Conservation (phyloP, 2,797 vertebrate genomes). For the Podarcis lilfordi region DNA sequence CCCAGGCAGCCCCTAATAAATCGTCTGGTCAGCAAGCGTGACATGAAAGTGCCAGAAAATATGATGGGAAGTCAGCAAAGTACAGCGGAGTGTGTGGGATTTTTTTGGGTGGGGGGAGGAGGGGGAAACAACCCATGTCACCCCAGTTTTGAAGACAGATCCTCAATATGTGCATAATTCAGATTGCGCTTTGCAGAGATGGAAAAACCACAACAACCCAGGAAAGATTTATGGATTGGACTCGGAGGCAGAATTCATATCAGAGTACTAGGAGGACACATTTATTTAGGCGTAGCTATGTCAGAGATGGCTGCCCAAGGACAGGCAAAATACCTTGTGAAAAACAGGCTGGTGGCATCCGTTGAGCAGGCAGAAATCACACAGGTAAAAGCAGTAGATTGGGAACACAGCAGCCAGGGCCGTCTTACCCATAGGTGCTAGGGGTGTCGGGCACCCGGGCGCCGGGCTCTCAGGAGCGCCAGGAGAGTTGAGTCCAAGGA, state of each 20-base stretch:
- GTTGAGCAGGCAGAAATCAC: background rate
- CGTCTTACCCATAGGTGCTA: too few relatives aligned
- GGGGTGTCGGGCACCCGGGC: too few relatives aligned
- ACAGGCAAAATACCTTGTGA: background rate
- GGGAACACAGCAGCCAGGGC: too few relatives aligned
- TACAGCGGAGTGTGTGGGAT: background rate
- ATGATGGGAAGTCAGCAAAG: conserved; percentile 30
- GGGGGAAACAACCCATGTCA: conserved; percentile 15
- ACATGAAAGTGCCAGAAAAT: conserved; percentile 47
- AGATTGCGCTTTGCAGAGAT: fast-evolving
- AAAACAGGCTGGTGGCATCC: background rate
- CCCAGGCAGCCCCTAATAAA: conserved; percentile 45
- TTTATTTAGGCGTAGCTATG: fast-evolving
- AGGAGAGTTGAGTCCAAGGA: too few relatives aligned
- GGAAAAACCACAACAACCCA: conserved; percentile 22
- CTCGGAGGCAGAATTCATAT: conserved; percentile 32
- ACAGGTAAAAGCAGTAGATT: too few relatives aligned
- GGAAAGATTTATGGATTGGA: conserved; percentile 32
- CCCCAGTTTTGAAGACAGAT: conserved; percentile 27
- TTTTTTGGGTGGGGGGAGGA: background rate
- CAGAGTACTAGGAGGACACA: conserved; percentile 33
- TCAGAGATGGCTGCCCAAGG: background rate
- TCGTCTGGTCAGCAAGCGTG: conserved; percentile 44
- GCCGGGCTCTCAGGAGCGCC: too few relatives aligned
- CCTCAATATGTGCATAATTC: conserved; percentile 40